Evolutionary conservation across 1,140 invertebrate genomes (phyloP).

Genomic region (Drosophila ercepeae): DNA sequence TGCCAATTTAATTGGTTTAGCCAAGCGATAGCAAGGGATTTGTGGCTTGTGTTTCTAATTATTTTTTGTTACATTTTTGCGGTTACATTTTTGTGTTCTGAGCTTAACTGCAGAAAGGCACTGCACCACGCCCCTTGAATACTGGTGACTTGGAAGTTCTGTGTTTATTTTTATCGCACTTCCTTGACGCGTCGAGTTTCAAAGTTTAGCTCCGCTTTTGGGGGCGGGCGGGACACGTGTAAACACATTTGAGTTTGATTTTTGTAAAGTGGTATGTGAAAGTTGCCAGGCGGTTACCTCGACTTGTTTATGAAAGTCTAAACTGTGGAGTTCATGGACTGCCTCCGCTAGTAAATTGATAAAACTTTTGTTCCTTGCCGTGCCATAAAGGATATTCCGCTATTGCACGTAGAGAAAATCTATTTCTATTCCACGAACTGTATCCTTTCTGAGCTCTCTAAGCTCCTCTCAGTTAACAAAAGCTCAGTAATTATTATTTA

Average conservation of each 20-base stretch:
- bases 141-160: constrained; percentile 29
- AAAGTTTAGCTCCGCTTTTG: constrained; percentile 34
- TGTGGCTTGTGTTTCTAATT: constrained; percentile 27
- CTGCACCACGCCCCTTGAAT: neutral
- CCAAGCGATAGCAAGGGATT: neutral
- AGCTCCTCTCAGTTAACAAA: neutral
- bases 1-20: constrained; percentile 37
- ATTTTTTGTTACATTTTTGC: constrained; percentile 3
- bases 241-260: constrained; percentile 46
- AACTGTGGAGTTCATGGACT: constrained; percentile 35
- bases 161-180: constrained; percentile 66
- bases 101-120: neutral
- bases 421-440: too few relatives aligned
- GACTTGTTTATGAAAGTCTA: constrained; percentile 45
- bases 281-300: constrained; percentile 43
- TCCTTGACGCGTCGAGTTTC: constrained; percentile 48
- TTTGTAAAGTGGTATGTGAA: constrained; percentile 49
- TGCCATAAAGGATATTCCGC: constrained; percentile 13
- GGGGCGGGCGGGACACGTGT: constrained; percentile 9
- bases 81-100: constrained; percentile 4
- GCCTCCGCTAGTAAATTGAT: constrained; percentile 34
- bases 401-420: neutral
- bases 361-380: constrained; percentile 32
- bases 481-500: constrained; percentile 21
- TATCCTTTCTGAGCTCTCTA: too few relatives aligned